Conservation (phyloP, 1,140 invertebrate species). For the Gonatopus flavifemur region DNA sequence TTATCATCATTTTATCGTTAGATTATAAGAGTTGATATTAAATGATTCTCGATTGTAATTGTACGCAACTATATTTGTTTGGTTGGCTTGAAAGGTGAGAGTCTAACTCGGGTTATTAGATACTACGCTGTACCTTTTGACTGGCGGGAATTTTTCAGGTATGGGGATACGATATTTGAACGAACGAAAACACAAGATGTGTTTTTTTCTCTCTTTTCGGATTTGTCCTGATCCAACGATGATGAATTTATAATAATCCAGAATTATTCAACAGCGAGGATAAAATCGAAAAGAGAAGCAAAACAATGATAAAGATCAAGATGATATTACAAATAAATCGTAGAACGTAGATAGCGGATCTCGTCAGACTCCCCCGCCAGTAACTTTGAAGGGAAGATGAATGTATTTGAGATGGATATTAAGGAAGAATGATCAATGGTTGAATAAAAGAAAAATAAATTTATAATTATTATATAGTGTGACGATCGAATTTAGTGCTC, state of each 20-base stretch:
- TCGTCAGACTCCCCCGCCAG: slow-evolving; percentile 33
- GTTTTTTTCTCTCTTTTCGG: too few species aligned
- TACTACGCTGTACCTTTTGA: slow-evolving; percentile 61
- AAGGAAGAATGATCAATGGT: slow-evolving; percentile 29
- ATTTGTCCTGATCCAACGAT: too few species aligned
- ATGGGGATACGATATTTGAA: too few species aligned
- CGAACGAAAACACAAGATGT: too few species aligned
- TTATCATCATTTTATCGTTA: slow-evolving; percentile 52
- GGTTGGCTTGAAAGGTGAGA: slow-evolving; percentile 60
- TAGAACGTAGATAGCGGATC: too few species aligned
- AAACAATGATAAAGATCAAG: too few species aligned
- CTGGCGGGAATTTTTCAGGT: too few species aligned
- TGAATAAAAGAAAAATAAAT: slow-evolving; percentile 23
- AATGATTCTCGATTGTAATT: slow-evolving; percentile 57
- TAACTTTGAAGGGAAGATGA: slow-evolving; percentile 44
- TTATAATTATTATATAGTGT: slow-evolving; percentile 30
- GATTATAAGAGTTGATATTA: slow-evolving; percentile 59
- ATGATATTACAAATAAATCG: too few species aligned
- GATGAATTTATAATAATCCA: too few species aligned
- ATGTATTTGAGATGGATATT: slow-evolving; percentile 32
- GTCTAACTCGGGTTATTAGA: slow-evolving; percentile 61
- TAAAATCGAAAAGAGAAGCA: too few species aligned
- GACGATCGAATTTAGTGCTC: slow-evolving; percentile 29
- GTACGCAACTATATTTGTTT: slow-evolving; percentile 59
- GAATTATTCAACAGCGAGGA: too few species aligned